phyloP scores from a whole-genome alignment of 2,113 vertebrate species.

The Boulengeromyrus knoepffleri region DNA sequence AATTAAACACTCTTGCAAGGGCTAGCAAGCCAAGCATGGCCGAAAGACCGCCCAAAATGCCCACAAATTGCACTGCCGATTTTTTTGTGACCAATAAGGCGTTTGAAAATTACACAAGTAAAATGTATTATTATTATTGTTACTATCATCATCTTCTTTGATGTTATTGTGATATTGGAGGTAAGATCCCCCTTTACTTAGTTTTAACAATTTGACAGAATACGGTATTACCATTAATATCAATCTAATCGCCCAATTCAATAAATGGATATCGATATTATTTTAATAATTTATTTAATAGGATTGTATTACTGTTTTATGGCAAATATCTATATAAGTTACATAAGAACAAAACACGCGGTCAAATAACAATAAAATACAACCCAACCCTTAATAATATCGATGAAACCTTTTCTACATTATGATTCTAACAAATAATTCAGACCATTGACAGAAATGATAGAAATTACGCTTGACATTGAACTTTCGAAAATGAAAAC shows the following conservation, averaged over 20 bases:
- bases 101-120: neutral
- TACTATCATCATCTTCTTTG: neutral
- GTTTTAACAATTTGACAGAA: neutral
- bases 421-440: conserved; percentile 84
- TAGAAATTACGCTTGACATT: conserved; percentile 90
- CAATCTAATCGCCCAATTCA: conserved; percentile 33
- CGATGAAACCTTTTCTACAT: conserved; percentile 87
- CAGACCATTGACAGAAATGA: conserved; percentile 81
- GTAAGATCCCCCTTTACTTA: neutral
- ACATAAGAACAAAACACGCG: conserved; percentile 77
- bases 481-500: conserved; percentile 59
- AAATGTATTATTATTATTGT: neutral
- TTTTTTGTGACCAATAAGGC: neutral
- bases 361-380: conserved; percentile 87
- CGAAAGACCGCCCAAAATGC: neutral
- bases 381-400: conserved; percentile 68
- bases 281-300: conserved; percentile 96
- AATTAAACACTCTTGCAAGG: neutral
- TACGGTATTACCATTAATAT: neutral
- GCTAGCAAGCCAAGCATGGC: neutral
- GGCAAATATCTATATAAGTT: conserved; percentile 99
- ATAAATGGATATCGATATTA: conserved; percentile 44
- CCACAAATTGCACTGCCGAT: neutral
- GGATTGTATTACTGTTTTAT: conserved; percentile 85
- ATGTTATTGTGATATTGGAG: neutral